phyloP scores from a whole-genome alignment of 2,888 invertebrate species.

The Ferrisia virgata region DNA sequence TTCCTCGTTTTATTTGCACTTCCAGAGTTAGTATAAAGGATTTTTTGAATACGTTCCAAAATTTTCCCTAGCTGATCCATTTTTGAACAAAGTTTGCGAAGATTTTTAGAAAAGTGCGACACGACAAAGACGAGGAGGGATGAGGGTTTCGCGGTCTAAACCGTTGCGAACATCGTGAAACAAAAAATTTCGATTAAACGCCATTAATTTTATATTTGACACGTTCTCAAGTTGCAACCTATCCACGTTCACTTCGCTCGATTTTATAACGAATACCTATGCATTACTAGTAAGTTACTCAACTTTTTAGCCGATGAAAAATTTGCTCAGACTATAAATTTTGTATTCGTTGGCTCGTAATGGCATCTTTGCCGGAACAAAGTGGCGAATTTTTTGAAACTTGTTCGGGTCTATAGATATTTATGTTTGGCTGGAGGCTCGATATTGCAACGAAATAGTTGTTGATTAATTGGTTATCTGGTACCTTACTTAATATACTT shows the following conservation, averaged over 20 bases:
- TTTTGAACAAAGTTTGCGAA: too few species aligned
- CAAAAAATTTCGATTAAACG: not conserved
- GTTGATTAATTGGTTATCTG: not conserved
- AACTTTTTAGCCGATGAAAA: not conserved
- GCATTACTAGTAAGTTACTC: too few species aligned
- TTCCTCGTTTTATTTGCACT: not conserved
- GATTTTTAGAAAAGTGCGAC: too few species aligned
- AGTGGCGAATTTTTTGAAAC: not conserved
- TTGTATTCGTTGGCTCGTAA: not conserved
- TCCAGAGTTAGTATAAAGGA: too few species aligned
- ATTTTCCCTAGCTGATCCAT: not conserved
- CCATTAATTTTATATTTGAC: constrained; percentile 16
- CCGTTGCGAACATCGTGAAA: not conserved
- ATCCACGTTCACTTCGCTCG: not conserved
- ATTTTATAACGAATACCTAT: not conserved
- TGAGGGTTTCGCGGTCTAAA: too few species aligned
- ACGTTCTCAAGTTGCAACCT: not conserved
- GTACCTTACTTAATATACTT: not conserved
- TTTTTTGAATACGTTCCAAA: not conserved
- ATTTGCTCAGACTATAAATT: not conserved
- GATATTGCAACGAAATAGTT: not conserved
- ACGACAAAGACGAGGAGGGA: too few species aligned
- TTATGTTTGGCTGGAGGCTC: not conserved
- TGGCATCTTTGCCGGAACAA: not conserved
- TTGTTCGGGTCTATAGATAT: not conserved